A percentile compares a stretch with the other conserved stretches of the same genome.
Conservation (phyloP, 2,113 vertebrate species). For the Echinops telfairi region DNA sequence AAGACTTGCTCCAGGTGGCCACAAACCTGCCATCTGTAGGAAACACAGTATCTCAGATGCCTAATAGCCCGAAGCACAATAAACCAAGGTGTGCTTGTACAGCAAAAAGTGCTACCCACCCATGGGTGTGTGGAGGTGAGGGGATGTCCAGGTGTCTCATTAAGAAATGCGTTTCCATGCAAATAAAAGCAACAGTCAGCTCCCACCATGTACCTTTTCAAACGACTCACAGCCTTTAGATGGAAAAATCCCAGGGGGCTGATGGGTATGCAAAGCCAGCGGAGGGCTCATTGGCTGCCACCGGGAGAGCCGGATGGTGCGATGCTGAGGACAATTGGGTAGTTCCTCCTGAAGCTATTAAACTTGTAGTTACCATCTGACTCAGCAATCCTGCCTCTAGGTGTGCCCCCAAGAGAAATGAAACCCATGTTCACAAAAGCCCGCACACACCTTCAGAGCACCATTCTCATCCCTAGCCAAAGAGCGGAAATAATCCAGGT, state of each 20-base stretch:
- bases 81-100: too few species aligned
- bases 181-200: neutral
- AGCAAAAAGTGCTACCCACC: too few species aligned
- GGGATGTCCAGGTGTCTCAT: neutral
- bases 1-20: too few species aligned
- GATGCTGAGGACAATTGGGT: rapidly evolving
- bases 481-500: neutral
- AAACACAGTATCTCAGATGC: too few species aligned
- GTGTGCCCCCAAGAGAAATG: neutral
- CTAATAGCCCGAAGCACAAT: too few species aligned
- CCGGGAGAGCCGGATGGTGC: rapidly evolving
- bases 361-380: neutral
- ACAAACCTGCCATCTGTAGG: too few species aligned
- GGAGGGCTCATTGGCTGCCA: too few species aligned
- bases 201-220: neutral
- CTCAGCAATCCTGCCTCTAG: neutral
- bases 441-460: neutral
- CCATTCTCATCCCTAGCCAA: neutral
- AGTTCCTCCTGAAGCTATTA: neutral
- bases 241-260: neutral
- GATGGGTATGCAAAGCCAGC: too few species aligned
- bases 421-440: neutral
- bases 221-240: neutral
- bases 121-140: too few species aligned
- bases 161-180: neutral